Percentiles rank a stretch among this genome's conserved stretches.
phyloP scores from a whole-genome alignment of 2,113 vertebrate genomes.

The Chinchilla lanigera region DNA sequence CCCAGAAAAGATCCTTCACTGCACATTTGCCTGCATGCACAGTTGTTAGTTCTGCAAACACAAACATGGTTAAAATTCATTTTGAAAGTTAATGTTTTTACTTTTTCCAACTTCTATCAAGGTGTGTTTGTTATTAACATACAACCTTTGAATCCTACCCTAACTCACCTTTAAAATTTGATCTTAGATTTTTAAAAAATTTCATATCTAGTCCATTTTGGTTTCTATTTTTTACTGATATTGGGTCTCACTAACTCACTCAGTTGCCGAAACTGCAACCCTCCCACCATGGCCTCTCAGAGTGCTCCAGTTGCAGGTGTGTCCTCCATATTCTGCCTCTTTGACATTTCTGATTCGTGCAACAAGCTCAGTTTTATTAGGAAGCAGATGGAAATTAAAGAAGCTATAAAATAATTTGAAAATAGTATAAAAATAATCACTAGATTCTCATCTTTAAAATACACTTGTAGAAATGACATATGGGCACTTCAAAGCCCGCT shows the following conservation, averaged over 20 bases:
- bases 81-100: constrained; percentile 28
- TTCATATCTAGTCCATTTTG: neutral
- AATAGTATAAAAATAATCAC: constrained; percentile 44
- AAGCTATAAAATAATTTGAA: neutral
- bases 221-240: neutral
- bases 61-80: constrained; percentile 63
- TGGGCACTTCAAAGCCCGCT: neutral
- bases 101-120: constrained; percentile 57
- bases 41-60: neutral
- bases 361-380: constrained; percentile 32
- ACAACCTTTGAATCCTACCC: neutral
- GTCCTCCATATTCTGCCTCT: neutral
- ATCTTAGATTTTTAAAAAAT: neutral
- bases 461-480: neutral
- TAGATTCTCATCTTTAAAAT: constrained; percentile 13
- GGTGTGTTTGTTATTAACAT: constrained; percentile 31
- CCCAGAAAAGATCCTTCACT: neutral
- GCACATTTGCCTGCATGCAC: neutral
- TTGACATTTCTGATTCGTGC: constrained; percentile 55
- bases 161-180: constrained; percentile 28
- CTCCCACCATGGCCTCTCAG: neutral
- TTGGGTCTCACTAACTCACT: neutral
- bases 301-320: neutral
- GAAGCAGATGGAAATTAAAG: neutral
- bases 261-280: neutral